Conservation (phyloP, 2,797 vertebrate species). For the Babyrousa celebensis region DNA sequence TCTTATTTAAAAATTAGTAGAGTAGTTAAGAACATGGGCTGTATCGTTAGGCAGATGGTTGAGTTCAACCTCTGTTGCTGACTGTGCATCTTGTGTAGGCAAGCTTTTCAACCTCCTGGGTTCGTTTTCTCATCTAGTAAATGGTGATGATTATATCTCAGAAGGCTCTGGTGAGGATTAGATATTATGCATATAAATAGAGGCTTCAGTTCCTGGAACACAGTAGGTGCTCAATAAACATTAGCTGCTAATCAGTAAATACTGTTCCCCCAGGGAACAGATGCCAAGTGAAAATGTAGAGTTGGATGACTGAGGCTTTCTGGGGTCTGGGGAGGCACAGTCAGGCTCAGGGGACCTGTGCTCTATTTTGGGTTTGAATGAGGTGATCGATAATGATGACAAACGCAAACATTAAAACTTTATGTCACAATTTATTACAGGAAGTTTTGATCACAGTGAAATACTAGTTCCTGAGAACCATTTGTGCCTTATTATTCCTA, state of each 20-base stretch:
- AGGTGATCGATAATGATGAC: slow-evolving; percentile 2
- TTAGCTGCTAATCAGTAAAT: background rate
- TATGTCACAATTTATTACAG: slow-evolving; percentile 58
- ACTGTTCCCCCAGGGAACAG: background rate
- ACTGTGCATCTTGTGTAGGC: background rate
- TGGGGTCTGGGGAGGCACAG: background rate
- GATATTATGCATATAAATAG: background rate
- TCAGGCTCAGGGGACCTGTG: background rate
- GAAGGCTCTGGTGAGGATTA: background rate
- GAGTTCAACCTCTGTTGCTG: background rate
- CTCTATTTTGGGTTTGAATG: background rate
- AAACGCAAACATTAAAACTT: slow-evolving; percentile 49
- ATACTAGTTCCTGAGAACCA: slow-evolving; percentile 33
- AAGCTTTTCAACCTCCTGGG: slow-evolving; percentile 40
- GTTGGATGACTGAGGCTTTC: background rate
- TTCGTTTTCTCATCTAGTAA: background rate
- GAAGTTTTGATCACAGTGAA: slow-evolving; percentile 63
- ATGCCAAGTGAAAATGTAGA: background rate
- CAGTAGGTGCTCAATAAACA: background rate
- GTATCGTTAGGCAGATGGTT: slow-evolving; percentile 8
- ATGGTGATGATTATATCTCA: background rate
- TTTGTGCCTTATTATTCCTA: slow-evolving; percentile 31
- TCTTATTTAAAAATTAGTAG: slow-evolving; percentile 17
- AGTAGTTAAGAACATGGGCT: slow-evolving; percentile 29
- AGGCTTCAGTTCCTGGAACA: background rate